Evolutionary conservation across 1,140 invertebrate species (phyloP), one percentile per base, ranked within the genome.

Genomic region (Apolygus lucorum): DNA sequence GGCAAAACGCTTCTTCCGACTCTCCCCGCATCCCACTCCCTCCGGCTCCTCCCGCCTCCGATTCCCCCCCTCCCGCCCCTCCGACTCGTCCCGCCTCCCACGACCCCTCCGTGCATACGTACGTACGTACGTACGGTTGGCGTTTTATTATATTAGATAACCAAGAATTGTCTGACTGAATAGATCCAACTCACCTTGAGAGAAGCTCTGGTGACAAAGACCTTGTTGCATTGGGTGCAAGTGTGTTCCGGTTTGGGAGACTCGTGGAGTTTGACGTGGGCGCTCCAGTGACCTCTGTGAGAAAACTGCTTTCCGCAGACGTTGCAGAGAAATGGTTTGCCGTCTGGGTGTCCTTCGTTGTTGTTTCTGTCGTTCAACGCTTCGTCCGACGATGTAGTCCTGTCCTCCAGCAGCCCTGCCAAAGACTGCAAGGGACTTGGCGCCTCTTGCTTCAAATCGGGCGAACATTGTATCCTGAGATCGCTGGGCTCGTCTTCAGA

Each of bases 291-390:
- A 17, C 72, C 72, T 13, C 70, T 22, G 59, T 72, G 72, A 1
- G 68, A 79, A 72, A 86, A 86, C 64, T 79, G 79, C 70, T 82
- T 83, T 27, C 80, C 81, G 68, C 83, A 84, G 0, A 82, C 68
- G 0, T 78, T 79, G 68, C 80, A 83, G 21, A 80, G 77, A 42
- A 79, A 88, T 0, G 88, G 87, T 54, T 86, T 77, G 76, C 88
- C 87, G 1, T 87, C 84, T 0, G 85, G 85, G 34, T 28, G 66
- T 67, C 29, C 73, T 68, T 70, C 63, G 67, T 72, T 72, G 68
- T 74, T 74, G 52, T 74, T 74, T 13, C 70, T 64, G 26, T 71
- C 71, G 68, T 73, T 72, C 1, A 21, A 59, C 11, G 22, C 54
- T 4, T 24, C 22, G 2, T 59, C 54, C 4, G 11, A 13, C 34